These are phyloP conservation scores for Equus quagga DNA, from an alignment of 2,113 vertebrate genomes.

Conservation along the genomic window DNA sequence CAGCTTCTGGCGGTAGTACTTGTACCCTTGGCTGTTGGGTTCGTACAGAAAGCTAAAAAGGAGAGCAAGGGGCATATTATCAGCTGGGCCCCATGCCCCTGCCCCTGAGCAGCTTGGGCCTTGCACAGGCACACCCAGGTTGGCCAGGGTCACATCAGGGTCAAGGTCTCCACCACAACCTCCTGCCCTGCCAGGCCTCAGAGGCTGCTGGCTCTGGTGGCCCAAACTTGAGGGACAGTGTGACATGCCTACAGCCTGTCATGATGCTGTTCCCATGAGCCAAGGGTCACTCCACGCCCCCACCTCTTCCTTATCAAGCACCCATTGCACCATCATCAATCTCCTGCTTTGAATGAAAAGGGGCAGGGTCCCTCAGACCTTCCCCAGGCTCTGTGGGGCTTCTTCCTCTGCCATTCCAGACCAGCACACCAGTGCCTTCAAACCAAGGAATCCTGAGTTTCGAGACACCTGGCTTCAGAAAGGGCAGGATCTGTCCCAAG, in stretches of 20 bases:
- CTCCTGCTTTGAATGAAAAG: neutral
- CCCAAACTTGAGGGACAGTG: neutral
- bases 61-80: neutral
- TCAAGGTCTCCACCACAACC: neutral
- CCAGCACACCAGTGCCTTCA: neutral
- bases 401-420: neutral
- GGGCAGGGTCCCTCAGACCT: neutral
- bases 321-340: neutral
- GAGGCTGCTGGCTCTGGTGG: neutral
- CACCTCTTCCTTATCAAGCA: neutral
- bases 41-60: slow-evolving; percentile 95
- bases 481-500: neutral
- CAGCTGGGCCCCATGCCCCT: neutral
- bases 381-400: neutral
- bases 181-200: neutral
- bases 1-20: slow-evolving; percentile 93
- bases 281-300: neutral
- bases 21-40: slow-evolving; percentile 91
- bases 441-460: neutral
- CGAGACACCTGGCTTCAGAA: neutral
- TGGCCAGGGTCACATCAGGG: neutral
- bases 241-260: neutral
- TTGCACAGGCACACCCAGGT: neutral
- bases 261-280: neutral
- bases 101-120: neutral